Base-by-base conservation (phyloP, 2,797 vertebrate species). In the Paedocypris micromegethes region DNA sequence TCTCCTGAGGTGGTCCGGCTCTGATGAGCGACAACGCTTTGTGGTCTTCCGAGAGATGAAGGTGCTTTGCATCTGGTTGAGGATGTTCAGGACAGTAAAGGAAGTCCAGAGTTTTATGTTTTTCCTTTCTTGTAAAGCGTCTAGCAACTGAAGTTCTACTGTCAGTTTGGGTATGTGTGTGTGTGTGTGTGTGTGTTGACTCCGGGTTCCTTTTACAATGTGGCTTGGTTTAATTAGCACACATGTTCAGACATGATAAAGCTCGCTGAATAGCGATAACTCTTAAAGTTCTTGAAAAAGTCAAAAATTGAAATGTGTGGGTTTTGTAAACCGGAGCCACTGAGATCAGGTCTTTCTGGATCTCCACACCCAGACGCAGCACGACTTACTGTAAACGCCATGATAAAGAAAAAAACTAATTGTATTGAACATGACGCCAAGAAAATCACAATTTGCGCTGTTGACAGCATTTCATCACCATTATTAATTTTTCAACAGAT, bases 1-100 rank as follows among this genome's bases (percentile, higher is more conserved):
- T 82, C 85, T 84, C 56, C 78, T 77, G 66, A 7, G 84, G 86
- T 85, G 85, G 85, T 83, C 84, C 77, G n/a, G 72, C 77, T 73
- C 82, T 79, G 78, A 59, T 45, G 49, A 73, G 39, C 58, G 59
- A 48, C n/a, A 70, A 44, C 46, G 66, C n/a, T 68, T 45, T 72
- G 60, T 57, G 64, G 50, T 42, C 53, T 52, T 77, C 75, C 66
- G 46, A 60, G 53, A 60, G 58, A 61, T 58, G 50, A 64, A 68
- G 38, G 61, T 58, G 70, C 74, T 75, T 75, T 67, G 64, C 60
- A 49, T 48, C 40, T 39, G 3, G 44, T 56, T 64, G 9, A 58
- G 52, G 42, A 52, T 3, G n/a, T 49, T 58, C 48, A 64, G 39
- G 53, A 46, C 47, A 75, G 3, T 55, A 70, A 56, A 51, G 42